Evolutionary conservation across 2,113 vertebrate species (phyloP).

Genomic region (Cardinalis cardinalis): DNA sequence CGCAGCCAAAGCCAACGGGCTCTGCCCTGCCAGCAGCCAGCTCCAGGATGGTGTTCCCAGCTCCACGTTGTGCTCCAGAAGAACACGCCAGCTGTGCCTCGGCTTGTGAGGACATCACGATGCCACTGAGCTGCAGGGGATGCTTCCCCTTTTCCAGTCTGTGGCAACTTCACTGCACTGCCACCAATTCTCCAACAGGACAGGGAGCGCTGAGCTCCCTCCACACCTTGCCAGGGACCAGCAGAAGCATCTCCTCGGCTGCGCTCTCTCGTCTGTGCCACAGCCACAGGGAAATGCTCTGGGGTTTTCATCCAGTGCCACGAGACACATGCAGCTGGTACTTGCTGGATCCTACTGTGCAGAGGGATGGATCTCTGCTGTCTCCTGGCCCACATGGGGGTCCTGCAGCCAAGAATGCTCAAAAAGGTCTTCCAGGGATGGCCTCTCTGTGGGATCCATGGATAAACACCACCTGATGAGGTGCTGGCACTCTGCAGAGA

Average conservation of each 20-base stretch:
- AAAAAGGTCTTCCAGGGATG: not conserved
- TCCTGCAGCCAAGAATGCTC: not conserved
- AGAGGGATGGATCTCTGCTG: not conserved
- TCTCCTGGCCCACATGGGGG: not conserved
- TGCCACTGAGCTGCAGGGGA: not conserved
- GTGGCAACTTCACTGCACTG: not conserved
- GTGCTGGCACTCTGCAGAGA: not conserved
- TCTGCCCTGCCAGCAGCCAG: not conserved
- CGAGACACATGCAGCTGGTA: not conserved
- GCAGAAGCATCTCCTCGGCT: not conserved
- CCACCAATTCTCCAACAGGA: not conserved
- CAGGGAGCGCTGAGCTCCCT: not conserved
- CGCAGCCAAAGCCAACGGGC: not conserved
- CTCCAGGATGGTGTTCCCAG: not conserved
- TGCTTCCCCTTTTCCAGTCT: not conserved
- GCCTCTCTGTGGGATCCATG: not conserved
- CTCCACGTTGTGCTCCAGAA: not conserved
- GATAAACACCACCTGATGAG: not conserved
- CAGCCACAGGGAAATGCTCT: fast-evolving
- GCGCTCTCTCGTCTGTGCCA: not conserved
- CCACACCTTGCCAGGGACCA: not conserved
- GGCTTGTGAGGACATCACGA: not conserved
- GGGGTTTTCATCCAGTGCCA: not conserved
- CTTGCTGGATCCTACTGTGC: not conserved
- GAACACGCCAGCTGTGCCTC: not conserved